Conservation (phyloP, 2,113 vertebrate genomes). For the Hoplias malabaricus region DNA sequence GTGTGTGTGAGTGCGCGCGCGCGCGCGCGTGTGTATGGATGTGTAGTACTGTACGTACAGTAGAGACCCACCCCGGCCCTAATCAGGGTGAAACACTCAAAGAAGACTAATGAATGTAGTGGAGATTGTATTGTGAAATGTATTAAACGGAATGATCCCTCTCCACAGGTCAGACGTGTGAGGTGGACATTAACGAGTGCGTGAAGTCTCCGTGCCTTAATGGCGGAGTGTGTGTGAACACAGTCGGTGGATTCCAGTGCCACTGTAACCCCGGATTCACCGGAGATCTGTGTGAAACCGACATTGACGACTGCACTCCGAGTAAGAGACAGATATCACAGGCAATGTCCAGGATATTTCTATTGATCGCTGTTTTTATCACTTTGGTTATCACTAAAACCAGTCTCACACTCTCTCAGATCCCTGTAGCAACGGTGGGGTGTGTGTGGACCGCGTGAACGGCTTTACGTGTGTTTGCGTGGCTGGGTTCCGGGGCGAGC, state of each 20-base stretch:
- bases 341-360: no score
- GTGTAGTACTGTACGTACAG: no score
- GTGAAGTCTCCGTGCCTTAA: constrained; percentile 89
- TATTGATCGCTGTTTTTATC: no score
- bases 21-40: no score
- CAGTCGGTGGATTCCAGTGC: constrained; percentile 83
- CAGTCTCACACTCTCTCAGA: constrained; percentile 69
- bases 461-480: constrained; percentile 85
- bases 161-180: constrained; percentile 90
- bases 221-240: constrained; percentile 86
- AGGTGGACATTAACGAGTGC: constrained; percentile 92
- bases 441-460: constrained; percentile 83
- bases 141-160: no score
- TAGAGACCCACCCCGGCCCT: no score
- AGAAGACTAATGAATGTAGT: no score
- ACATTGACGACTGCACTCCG: constrained; percentile 89
- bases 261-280: constrained; percentile 82
- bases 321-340: constrained; percentile 86
- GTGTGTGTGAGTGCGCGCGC: no score
- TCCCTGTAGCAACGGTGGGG: constrained; percentile 91
- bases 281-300: constrained; percentile 83
- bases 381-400: no score
- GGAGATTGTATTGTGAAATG: no score
- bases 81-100: no score
- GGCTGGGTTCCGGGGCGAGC: constrained; percentile 85